A percentile compares a stretch with the other conserved stretches of the same genome.
phyloP scores from a whole-genome alignment of 2,113 vertebrate species.

The Puma concolor region DNA sequence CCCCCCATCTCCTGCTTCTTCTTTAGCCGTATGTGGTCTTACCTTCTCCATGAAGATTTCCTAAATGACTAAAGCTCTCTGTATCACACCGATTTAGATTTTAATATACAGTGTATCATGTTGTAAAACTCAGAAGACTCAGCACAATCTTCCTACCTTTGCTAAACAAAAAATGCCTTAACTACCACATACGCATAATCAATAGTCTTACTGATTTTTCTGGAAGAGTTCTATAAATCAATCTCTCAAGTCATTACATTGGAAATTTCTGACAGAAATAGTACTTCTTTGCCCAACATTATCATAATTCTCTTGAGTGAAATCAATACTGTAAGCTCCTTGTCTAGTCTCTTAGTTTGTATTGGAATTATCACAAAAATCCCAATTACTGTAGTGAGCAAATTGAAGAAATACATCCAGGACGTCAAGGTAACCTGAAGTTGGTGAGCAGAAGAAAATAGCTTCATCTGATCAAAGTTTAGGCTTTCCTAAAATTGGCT shows the following conservation, averaged over 20 bases:
- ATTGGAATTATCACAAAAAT: not conserved
- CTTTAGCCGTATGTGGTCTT: not conserved
- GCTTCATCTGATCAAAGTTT: not conserved
- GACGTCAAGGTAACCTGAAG: not conserved
- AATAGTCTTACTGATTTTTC: not conserved
- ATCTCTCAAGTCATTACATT: not conserved
- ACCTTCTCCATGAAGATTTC: not conserved
- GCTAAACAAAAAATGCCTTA: not conserved
- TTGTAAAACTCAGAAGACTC: not conserved
- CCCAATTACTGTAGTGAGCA: not conserved
- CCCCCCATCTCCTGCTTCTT: not conserved
- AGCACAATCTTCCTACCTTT: not conserved
- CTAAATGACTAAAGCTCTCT: not conserved
- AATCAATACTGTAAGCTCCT: not conserved
- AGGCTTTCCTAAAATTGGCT: conserved; percentile 9
- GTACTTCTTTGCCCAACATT: not conserved
- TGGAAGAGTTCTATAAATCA: not conserved
- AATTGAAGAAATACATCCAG: not conserved
- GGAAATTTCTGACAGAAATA: not conserved
- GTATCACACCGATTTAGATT: not conserved
- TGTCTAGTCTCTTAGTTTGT: not conserved
- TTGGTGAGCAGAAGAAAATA: not conserved
- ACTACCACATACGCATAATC: not conserved
- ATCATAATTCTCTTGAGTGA: not conserved
- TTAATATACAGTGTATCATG: not conserved